Evolutionary conservation across 2,888 invertebrate genomes (phyloP).

Genomic region (Anodontia alba): DNA sequence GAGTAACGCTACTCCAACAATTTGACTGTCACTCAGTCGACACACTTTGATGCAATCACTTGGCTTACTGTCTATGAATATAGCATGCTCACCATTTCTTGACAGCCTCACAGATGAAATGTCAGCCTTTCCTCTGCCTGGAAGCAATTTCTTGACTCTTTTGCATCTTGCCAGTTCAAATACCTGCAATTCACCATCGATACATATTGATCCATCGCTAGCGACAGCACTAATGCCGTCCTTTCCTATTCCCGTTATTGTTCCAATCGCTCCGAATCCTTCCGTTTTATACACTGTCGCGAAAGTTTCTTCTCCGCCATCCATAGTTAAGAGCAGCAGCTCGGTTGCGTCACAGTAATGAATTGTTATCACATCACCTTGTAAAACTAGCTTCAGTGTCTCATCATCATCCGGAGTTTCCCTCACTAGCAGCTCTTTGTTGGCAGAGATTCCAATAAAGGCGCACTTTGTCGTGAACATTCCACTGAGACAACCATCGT

Average conservation of each 20-base stretch:
- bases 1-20: constrained; percentile 42
- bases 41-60: constrained; percentile 58
- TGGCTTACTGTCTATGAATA: constrained; percentile 52
- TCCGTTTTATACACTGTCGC: constrained; percentile 55
- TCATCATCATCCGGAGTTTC: constrained; percentile 47
- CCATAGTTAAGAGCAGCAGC: constrained; percentile 42
- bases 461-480: constrained; percentile 55
- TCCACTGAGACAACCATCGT: constrained; percentile 35
- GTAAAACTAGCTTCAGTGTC: constrained; percentile 40
- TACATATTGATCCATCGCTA: constrained; percentile 59
- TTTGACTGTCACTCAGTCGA: constrained; percentile 44
- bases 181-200: constrained; percentile 57
- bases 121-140: constrained; percentile 24
- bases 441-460: constrained; percentile 48
- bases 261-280: constrained; percentile 57
- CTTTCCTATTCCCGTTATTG: constrained; percentile 39
- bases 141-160: constrained; percentile 44
- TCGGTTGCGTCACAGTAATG: constrained; percentile 49
- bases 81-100: constrained; percentile 52
- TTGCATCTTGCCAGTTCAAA: constrained; percentile 56
- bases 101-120: constrained; percentile 49
- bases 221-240: constrained; percentile 56
- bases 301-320: constrained; percentile 40
- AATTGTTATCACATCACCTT: constrained; percentile 49
- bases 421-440: constrained; percentile 36